Evolutionary conservation across 2,888 invertebrate genomes (phyloP).

Genomic region (Stenodema calcarata): DNA sequence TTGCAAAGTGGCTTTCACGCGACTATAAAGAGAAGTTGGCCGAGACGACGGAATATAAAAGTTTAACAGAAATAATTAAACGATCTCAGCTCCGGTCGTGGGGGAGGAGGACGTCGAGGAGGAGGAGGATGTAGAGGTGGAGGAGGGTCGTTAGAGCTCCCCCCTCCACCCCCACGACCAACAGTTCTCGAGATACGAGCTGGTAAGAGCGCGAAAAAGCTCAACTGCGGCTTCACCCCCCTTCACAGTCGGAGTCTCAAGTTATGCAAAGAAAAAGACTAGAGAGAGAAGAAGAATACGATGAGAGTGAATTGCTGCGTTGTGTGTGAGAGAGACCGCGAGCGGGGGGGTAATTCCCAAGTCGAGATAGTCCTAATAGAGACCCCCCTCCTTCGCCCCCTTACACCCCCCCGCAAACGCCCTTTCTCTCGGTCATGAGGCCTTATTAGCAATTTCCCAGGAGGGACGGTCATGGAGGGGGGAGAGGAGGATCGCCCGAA

Average conservation of each 20-base stretch:
- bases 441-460: conserved; percentile 1
- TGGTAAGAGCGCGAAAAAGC: not conserved
- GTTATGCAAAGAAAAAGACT: not conserved
- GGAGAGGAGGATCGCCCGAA: too few relatives aligned
- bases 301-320: not conserved
- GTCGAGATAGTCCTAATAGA: conserved; percentile 14
- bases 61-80: conserved; percentile 4
- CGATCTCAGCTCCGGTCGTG: not conserved
- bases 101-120: not conserved
- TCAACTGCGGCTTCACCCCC: not conserved
- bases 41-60: not conserved
- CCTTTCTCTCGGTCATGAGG: not conserved
- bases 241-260: too few relatives aligned
- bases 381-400: too few relatives aligned
- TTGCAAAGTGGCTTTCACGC: not conserved
- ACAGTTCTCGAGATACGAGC: too few relatives aligned
- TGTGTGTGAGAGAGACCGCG: too few relatives aligned
- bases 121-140: too few relatives aligned
- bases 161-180: not conserved
- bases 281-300: not conserved
- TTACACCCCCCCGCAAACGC: too few relatives aligned
- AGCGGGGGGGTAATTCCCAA: conserved; percentile 4
- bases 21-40: not conserved
- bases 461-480: not conserved
- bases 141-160: not conserved